Percentiles rank a stretch among this genome's conserved stretches.
These are phyloP conservation scores for Seriola rivoliana DNA, from an alignment of 2,113 vertebrate genomes.

Conservation along the genomic window DNA sequence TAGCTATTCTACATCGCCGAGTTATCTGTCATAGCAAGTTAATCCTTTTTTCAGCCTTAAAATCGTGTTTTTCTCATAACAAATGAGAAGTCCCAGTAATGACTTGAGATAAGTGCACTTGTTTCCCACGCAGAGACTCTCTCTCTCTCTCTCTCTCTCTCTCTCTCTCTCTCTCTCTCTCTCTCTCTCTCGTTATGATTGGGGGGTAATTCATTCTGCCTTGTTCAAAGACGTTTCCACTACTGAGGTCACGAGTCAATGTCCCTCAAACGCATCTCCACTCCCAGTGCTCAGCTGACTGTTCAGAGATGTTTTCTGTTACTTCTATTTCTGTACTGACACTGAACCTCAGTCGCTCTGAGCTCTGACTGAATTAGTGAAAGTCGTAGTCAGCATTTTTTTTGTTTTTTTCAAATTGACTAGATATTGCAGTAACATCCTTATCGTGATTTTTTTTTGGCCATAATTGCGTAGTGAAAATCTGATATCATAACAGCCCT, in stretches of 20 bases:
- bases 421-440: no score
- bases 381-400: no score
- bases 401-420: no score
- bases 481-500: no score
- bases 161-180: background rate
- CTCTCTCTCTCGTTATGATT: background rate
- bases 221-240: background rate
- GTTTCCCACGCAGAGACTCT: conserved; percentile 16
- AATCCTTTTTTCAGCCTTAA: conserved; percentile 22
- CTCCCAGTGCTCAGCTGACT: background rate
- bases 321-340: no score
- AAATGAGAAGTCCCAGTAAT: conserved; percentile 7
- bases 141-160: background rate
- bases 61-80: conserved; percentile 21
- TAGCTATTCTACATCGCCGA: background rate
- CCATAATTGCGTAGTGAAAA: no score
- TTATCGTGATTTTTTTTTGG: no score
- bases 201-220: background rate
- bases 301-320: no score
- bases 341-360: no score
- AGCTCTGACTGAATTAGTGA: no score
- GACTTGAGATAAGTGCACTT: conserved; percentile 7
- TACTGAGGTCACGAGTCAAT: background rate
- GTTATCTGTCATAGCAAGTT: conserved; percentile 3
- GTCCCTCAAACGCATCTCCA: background rate